phyloP scores from a whole-genome alignment of 2,113 vertebrate species.

The cattle (Bos taurus) region DNA sequence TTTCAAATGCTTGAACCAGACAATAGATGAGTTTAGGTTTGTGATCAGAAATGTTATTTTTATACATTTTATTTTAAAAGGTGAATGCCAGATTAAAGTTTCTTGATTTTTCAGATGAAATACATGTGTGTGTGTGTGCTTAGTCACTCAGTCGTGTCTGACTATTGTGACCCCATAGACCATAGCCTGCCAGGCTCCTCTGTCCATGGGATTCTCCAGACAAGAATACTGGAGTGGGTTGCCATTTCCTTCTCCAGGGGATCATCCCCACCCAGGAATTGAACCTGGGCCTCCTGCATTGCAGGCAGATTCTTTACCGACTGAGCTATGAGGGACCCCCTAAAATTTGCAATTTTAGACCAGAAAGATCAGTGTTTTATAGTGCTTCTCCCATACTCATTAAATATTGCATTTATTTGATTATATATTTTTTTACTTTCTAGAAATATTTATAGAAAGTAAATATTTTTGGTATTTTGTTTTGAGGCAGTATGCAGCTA shows the following conservation, averaged over 20 bases:
- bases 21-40: background rate
- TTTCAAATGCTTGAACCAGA: slow-evolving; percentile 13
- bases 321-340: background rate
- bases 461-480: slow-evolving; percentile 17
- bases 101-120: slow-evolving; percentile 28
- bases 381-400: background rate
- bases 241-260: background rate
- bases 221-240: background rate
- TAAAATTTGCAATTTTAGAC: background rate
- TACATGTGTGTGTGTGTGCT: background rate
- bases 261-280: background rate
- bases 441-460: background rate
- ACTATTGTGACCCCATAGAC: background rate
- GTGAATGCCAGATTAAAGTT: slow-evolving; percentile 17
- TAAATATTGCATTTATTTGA: slow-evolving; percentile 2
- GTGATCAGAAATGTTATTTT: background rate
- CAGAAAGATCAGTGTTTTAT: background rate
- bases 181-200: background rate
- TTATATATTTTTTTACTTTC: slow-evolving; percentile 31
- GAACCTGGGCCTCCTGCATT: background rate
- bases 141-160: background rate
- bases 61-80: slow-evolving; percentile 22
- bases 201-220: background rate
- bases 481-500: background rate
- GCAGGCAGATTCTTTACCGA: background rate